Conservation (phyloP, 2,888 invertebrate genomes). For the Clusia tigrina region DNA sequence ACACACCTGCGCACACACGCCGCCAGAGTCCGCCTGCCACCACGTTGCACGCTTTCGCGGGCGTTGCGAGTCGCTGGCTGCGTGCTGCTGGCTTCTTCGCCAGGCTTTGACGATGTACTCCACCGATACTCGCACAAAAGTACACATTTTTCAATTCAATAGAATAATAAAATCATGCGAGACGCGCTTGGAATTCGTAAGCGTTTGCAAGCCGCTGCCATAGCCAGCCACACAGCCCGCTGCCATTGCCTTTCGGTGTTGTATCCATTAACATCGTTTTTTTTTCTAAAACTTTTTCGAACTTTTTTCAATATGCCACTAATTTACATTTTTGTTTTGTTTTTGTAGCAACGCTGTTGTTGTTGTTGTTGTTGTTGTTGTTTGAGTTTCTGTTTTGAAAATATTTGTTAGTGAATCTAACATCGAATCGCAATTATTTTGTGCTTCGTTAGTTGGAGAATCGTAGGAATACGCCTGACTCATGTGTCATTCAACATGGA, state of each 20-base stretch:
- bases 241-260: neutral
- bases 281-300: too few relatives aligned
- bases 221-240: too few relatives aligned
- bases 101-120: neutral
- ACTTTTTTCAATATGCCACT: too few relatives aligned
- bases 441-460: too few relatives aligned
- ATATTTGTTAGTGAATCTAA: too few relatives aligned
- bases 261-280: neutral
- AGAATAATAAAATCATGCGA: slow-evolving; percentile 5
- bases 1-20: too few relatives aligned
- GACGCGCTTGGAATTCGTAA: neutral
- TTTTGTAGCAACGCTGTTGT: neutral
- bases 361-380: too few relatives aligned
- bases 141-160: neutral
- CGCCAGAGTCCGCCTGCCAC: neutral
- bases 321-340: neutral
- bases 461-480: too few relatives aligned
- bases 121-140: neutral
- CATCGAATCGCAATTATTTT: too few relatives aligned
- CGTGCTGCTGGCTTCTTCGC: neutral
- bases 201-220: neutral
- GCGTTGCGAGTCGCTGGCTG: too few relatives aligned
- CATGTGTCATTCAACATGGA: too few relatives aligned
- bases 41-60: neutral
- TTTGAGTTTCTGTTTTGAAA: too few relatives aligned